Base-by-base conservation (phyloP, 2,113 vertebrate genomes). In the Carlito syrichta region DNA sequence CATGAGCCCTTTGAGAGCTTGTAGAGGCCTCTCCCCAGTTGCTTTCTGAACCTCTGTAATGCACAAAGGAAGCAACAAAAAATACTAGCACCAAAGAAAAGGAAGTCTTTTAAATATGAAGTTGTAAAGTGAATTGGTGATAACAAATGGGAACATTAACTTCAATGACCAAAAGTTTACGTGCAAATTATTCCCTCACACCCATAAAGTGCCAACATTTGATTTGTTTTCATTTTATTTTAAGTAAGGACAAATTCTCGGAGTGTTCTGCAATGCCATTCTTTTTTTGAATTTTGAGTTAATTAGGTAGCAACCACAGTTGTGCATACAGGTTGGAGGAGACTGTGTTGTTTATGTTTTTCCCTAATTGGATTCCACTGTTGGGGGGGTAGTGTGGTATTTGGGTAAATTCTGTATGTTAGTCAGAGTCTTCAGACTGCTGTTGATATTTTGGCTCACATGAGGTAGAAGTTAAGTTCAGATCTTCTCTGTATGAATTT, bases 361-460 rank as follows among this genome's bases (percentile, higher is more conserved):
- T 6, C 56, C n/a, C 27, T 91, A 87, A 74, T 91, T 60, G 20
- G 62, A 25, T 58, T 93, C 48, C 60, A 27, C 62, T 43, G 27
- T 4, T 54, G 35, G 38, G 35, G 38, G 35, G 40, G 22, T 19
- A n/a, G 4, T 60, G 66, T 76, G 71, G 52, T 11, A 23, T 63
- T 85, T 60, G 63, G 38, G 43, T 68, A 48, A 30, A 52, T 63
- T 66, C 20, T 56, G 19, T 45, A 6, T 14, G 1, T 77, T 77
- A 97, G 63, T 96, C 54, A 45, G 86, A 97, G 11, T 94, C 96
- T 56, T 97, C 94, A 45, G 92, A 95, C 68, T 87, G 85, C 43
- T 78, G 85, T 54, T 81, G 77, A 45, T 96, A 86, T 81, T 76
- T 90, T n/a, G 78, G 23, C 8, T 2, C 73, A 60, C 3, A 92